A percentile compares a stretch with the other conserved stretches of the same genome.
These are phyloP conservation scores for Sitobion miscanthi DNA, from an alignment of 1,140 invertebrate species.

Conservation along the genomic window DNA sequence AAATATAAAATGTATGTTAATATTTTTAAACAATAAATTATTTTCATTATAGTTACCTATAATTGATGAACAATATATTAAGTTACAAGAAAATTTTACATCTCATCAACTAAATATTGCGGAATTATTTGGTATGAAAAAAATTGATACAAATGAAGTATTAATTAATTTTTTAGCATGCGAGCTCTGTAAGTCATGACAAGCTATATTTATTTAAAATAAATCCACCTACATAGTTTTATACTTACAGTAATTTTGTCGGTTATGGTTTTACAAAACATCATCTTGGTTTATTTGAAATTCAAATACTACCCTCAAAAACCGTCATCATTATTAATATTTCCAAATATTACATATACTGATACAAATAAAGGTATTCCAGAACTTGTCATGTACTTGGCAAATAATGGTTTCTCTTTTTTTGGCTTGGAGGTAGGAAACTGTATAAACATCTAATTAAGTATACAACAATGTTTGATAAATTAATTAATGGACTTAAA, in stretches of 20 bases:
- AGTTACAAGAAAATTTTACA: background rate
- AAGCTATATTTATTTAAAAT: background rate
- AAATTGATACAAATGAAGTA: background rate
- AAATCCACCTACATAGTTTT: background rate
- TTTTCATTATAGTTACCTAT: background rate
- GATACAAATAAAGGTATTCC: background rate
- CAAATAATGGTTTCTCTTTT: background rate
- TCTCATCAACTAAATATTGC: background rate
- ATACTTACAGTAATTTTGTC: background rate
- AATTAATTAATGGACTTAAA: background rate
- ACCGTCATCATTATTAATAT: background rate
- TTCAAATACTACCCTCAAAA: background rate
- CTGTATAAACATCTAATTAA: background rate
- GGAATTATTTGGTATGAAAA: background rate
- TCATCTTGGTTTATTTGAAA: background rate
- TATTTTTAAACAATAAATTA: background rate
- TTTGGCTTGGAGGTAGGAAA: background rate
- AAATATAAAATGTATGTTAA: background rate
- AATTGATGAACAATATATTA: background rate
- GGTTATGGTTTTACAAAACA: background rate
- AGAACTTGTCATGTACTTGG: background rate
- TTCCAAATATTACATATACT: background rate
- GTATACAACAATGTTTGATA: background rate
- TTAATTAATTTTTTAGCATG: background rate
- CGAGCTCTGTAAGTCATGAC: background rate